Conservation (phyloP, 1,140 invertebrate species). For the Platorchestia sp. region DNA sequence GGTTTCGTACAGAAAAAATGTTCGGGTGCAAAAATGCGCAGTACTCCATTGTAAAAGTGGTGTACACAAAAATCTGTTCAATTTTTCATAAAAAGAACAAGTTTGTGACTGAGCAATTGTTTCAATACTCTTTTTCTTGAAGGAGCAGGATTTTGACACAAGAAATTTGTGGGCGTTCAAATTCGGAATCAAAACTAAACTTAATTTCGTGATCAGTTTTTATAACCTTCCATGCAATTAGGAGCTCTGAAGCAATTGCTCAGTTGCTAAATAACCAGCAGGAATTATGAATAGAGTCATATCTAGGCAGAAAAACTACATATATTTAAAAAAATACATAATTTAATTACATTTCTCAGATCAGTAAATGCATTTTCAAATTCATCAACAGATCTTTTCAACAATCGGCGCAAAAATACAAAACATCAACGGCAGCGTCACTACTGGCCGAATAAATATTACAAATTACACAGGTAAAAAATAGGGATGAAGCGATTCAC, state of each 20-base stretch:
- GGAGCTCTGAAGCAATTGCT: not conserved
- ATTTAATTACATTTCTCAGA: not conserved
- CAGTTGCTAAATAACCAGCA: not conserved
- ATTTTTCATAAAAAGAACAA: not conserved
- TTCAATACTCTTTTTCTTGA: not conserved
- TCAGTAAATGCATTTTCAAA: not conserved
- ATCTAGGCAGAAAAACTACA: not conserved
- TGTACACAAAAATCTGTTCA: not conserved
- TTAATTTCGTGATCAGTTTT: no score
- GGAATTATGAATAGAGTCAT: not conserved
- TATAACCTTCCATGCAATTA: no score
- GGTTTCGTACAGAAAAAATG: not conserved
- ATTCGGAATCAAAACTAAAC: not conserved
- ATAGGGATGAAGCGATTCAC: not conserved
- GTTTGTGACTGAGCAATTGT: not conserved
- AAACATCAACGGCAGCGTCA: not conserved
- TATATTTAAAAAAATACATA: not conserved
- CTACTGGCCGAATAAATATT: not conserved
- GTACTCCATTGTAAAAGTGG: not conserved
- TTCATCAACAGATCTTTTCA: not conserved
- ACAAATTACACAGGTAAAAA: not conserved
- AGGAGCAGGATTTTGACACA: not conserved
- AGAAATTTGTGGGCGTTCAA: not conserved
- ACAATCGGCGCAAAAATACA: not conserved
- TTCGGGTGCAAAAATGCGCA: not conserved